Evolutionary conservation across 1,140 invertebrate species (phyloP), one percentile per base, ranked within the genome.

Genomic region (Radopholus similis): DNA sequence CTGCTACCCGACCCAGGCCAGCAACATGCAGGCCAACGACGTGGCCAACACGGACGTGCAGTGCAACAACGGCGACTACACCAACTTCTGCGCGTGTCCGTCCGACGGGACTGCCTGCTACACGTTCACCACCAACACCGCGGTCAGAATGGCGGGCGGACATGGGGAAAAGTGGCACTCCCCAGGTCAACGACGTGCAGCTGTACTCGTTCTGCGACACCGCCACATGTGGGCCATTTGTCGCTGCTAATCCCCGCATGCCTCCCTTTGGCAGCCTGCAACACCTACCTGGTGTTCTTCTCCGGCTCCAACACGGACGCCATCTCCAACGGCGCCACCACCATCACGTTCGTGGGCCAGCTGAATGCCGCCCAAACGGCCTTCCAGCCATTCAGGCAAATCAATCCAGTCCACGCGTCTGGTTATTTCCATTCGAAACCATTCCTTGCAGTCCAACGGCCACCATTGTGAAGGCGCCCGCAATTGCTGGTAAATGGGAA

Each of bases 401-500:
- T n/a, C n/a, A n/a, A n/a, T n/a, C n/a, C n/a, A n/a, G n/a, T n/a
- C n/a, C n/a, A n/a, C n/a, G n/a, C n/a, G n/a, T n/a, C n/a, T n/a
- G n/a, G n/a, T n/a, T n/a, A n/a, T n/a, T n/a, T n/a, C n/a, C n/a
- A n/a, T n/a, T n/a, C n/a, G n/a, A n/a, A n/a, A n/a, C n/a, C n/a
- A n/a, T n/a, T 32, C 51, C 51, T 4, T 54, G 30, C 4, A 32
- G 28, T n/a, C 51, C 30, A 54, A 54, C 11, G n/a, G 30, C 51
- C n/a, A 28, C 51, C 18, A 32, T 32, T 54, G 51, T 54, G 30
- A 54, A 54, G 35, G 18, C 51, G 4, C 51, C 51, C 30, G 35
- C 51, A 54, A 54, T 54, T 54, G 18, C 51, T 32, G 18, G 51
- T 54, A 54, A 54, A 4, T n/a, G n/a, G n/a, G n/a, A n/a, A n/a